phyloP scores from a whole-genome alignment of 2,113 vertebrate species.

The Percopsis transmontana region DNA sequence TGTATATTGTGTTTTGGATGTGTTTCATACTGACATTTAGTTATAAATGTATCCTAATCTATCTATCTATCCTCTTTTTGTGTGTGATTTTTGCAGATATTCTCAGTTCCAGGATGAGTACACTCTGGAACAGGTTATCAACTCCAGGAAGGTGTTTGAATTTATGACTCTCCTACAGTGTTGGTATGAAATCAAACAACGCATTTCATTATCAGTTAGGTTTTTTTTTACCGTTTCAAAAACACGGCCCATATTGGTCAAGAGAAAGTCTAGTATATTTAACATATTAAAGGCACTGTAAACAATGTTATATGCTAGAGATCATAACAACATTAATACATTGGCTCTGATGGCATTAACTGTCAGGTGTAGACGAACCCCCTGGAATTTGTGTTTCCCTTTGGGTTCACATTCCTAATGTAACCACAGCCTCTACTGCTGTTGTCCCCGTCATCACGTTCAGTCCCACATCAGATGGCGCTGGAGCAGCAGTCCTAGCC shows the following conservation, averaged over 20 bases:
- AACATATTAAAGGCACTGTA: too few species aligned
- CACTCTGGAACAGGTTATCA: constrained; percentile 87
- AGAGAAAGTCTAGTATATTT: background rate
- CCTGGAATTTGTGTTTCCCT: background rate
- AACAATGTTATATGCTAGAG: too few species aligned
- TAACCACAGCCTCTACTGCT: too few species aligned
- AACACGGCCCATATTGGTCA: background rate
- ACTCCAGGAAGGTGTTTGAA: constrained; percentile 86
- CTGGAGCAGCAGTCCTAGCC: constrained; percentile 89
- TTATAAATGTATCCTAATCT: background rate
- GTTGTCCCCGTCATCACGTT: background rate
- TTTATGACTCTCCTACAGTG: constrained; percentile 93
- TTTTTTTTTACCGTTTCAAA: background rate
- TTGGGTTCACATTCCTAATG: background rate
- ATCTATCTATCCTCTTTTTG: background rate
- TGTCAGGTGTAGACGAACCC: background rate
- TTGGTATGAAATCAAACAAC: constrained; percentile 82
- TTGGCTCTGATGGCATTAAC: background rate
- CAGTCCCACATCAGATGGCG: constrained; percentile 93
- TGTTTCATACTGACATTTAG: too few species aligned
- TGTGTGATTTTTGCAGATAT: constrained; percentile 74
- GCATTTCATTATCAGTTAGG: background rate
- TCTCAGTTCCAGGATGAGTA: constrained; percentile 93
- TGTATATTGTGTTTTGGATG: too few species aligned
- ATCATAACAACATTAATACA: background rate